A percentile compares a stretch with the other conserved stretches of the same genome.
Evolutionary conservation across 2,888 invertebrate genomes (phyloP).

Genomic region (Malthinus seriepunctatus): DNA sequence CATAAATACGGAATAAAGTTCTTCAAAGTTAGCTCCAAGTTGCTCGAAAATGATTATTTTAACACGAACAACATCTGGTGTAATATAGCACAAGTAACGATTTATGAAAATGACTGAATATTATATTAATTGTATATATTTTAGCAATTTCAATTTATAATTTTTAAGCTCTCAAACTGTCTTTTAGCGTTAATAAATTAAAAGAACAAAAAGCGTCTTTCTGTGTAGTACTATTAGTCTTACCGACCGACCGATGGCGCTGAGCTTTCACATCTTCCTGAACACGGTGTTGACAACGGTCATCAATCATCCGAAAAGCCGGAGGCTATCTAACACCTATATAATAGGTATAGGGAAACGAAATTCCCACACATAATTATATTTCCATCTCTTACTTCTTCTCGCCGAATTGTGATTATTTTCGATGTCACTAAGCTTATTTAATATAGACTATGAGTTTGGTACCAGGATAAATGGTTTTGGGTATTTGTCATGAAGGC

Average conservation of each 20-base stretch:
- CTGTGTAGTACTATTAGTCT: conserved; percentile 51
- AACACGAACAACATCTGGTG: conserved; percentile 45
- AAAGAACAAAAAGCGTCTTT: conserved; percentile 6
- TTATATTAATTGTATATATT: neutral
- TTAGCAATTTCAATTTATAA: neutral
- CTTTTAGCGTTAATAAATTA: neutral
- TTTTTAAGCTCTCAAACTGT: neutral
- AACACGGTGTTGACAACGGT: conserved; percentile 53
- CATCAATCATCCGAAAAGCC: conserved; percentile 53
- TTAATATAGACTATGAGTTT: conserved; percentile 22
- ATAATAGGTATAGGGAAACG: conserved; percentile 22
- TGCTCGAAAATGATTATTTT: conserved; percentile 47
- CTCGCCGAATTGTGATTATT: conserved; percentile 6
- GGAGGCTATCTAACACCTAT: conserved; percentile 46
- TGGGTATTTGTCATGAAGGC: conserved; percentile 43
- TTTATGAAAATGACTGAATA: conserved; percentile 35
- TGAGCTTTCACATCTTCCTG: conserved; percentile 50
- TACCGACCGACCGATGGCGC: conserved; percentile 48
- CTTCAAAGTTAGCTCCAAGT: conserved; percentile 42
- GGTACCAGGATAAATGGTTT: conserved; percentile 38
- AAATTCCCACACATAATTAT: conserved; percentile 25
- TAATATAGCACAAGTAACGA: conserved; percentile 37
- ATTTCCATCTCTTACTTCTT: conserved; percentile 19
- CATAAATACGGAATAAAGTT: conserved; percentile 48
- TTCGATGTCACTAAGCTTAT: conserved; percentile 13